These are phyloP conservation scores for Notothenia coriiceps DNA, from an alignment of 2,113 vertebrate species.

Conservation along the genomic window DNA sequence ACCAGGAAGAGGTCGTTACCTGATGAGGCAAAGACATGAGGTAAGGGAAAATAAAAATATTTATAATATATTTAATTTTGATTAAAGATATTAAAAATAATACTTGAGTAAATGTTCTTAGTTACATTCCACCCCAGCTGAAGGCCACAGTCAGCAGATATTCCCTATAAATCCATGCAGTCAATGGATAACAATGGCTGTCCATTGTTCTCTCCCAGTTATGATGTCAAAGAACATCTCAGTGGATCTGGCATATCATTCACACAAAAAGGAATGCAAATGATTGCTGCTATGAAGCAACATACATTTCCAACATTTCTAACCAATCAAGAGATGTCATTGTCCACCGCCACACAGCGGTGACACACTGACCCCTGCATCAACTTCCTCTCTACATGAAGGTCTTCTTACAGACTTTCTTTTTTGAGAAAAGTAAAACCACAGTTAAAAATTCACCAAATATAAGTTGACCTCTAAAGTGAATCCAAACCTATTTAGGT, in stretches of 20 bases:
- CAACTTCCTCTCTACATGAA: conserved; percentile 53
- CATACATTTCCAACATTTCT: conserved; percentile 26
- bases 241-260: conserved; percentile 39
- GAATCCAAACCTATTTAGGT: conserved; percentile 23
- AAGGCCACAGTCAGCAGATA: not conserved
- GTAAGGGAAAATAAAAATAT: not conserved
- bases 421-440: conserved; percentile 10
- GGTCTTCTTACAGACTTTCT: conserved; percentile 19
- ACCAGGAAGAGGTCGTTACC: conserved; percentile 98
- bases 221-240: conserved; percentile 16
- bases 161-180: not conserved
- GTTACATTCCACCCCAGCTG: too few species aligned
- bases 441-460: conserved; percentile 19
- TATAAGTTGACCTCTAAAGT: conserved; percentile 29
- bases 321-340: conserved; percentile 44
- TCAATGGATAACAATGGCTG: conserved; percentile 27
- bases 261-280: conserved; percentile 26
- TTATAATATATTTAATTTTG: not conserved
- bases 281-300: conserved; percentile 59
- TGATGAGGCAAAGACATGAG: conserved; percentile 47
- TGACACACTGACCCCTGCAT: conserved; percentile 56
- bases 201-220: conserved; percentile 38
- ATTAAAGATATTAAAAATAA: too few species aligned
- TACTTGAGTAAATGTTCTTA: too few species aligned
- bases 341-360: conserved; percentile 41